Base-by-base conservation (phyloP, 2,797 vertebrate species). In the Leptodactylus fallax region DNA sequence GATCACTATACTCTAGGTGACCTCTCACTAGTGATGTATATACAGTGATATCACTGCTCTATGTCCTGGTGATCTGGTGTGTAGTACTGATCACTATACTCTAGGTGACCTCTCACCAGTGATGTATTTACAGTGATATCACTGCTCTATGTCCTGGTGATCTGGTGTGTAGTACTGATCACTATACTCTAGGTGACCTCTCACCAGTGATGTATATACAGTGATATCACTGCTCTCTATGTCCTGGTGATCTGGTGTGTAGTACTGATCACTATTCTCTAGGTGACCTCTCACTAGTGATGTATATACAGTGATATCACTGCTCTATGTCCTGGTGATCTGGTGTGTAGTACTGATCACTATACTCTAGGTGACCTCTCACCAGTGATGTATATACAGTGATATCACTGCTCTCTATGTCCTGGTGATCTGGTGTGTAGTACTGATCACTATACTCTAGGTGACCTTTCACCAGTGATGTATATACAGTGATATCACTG, bases 361-460 rank as follows among this genome's bases (percentile, higher is more conserved):
- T 67, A 67, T 25, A 25, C n/a, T 25, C 61, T 65, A 27, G 65
- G 13, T 67, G n/a, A n/a, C n/a, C n/a, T n/a, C n/a, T n/a, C n/a
- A n/a, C n/a, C n/a, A n/a, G n/a, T n/a, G n/a, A n/a, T n/a, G 63
- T 63, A 63, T 63, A 63, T 63, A 63, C 61, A 63, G 21, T 63
- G 61, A 63, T 61, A 61, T 61, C 36, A 36, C 36, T 36, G 36
- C 36, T 36, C 36, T 36, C 36, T 36, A 36, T 36, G 36, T 36
- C 36, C 36, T 36, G 36, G 36, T 36, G 36, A 36, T 4, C 36
- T 1, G 36, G 36, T 4, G n/a, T 36, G 65, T 67, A 67, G 23
- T 67, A 27, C 65, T 67, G 23, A 67, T 67, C 65, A 27, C 65
- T 67, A 67, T 25, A 25, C n/a, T 25, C 61, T 65, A 27, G 65